Conservation (phyloP, 2,797 vertebrate species). For the Leontocebus nigricollis region DNA sequence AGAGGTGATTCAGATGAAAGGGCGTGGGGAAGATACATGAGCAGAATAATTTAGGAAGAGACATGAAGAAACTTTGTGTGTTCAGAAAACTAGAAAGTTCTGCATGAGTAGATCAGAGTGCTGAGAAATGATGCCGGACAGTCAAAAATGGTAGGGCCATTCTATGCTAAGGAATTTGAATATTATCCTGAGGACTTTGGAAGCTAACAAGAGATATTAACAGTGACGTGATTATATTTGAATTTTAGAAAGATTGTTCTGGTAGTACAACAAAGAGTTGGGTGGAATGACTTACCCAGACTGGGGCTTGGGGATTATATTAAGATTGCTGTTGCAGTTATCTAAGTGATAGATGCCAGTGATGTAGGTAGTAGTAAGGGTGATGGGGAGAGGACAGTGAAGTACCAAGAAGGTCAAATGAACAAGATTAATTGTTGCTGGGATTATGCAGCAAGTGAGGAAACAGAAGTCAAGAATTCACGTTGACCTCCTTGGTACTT, state of each 20-base stretch:
- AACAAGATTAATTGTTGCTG: background rate
- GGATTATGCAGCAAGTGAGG: background rate
- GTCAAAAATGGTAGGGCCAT: background rate
- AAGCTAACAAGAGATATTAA: background rate
- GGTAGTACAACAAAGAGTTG: background rate
- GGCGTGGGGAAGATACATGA: background rate
- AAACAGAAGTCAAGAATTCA: background rate
- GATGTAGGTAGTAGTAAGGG: background rate
- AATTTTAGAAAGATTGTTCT: background rate
- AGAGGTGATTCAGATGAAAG: background rate
- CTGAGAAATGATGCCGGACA: background rate
- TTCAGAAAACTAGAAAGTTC: background rate
- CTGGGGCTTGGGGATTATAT: background rate
- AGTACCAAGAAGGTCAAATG: background rate
- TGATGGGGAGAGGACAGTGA: background rate
- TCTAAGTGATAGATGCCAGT: background rate
- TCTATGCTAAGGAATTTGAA: background rate
- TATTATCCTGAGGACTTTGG: background rate
- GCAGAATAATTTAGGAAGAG: background rate
- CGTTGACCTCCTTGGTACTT: background rate
- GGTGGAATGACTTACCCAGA: background rate
- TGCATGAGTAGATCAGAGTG: background rate
- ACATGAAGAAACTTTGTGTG: background rate
- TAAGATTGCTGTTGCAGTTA: background rate
- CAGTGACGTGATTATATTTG: background rate